Evolutionary conservation across 2,888 invertebrate species (phyloP).

Genomic region (Steinernema carpocapsae): DNA sequence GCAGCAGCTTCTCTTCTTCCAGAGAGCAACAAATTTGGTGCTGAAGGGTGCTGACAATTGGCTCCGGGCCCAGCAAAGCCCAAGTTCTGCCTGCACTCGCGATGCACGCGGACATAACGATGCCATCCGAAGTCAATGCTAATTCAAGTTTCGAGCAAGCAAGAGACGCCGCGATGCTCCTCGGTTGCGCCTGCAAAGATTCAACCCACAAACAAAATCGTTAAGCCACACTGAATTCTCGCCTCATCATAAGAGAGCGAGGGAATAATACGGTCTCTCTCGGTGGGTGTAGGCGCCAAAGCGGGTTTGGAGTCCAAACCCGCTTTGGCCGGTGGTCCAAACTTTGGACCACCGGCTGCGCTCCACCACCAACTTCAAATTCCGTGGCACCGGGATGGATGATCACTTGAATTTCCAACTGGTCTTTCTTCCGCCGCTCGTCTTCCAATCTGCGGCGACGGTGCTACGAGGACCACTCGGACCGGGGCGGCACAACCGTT

Average conservation of each 20-base stretch:
- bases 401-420: slow-evolving; percentile 6
- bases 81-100: slow-evolving; percentile 24
- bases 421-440: not conserved
- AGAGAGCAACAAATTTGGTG: slow-evolving; percentile 33
- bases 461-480: not conserved
- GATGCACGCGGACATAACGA: slow-evolving; percentile 33
- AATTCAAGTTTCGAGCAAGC: slow-evolving; percentile 35
- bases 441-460: not conserved
- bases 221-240: slow-evolving; percentile 23
- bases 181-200: slow-evolving; percentile 24
- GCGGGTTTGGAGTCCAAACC: no score
- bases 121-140: slow-evolving; percentile 32
- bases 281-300: not conserved
- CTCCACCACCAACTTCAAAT: no score
- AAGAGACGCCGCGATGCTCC: slow-evolving; percentile 16
- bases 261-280: not conserved
- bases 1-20: no score
- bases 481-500: slow-evolving; percentile 11
- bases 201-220: slow-evolving; percentile 30
- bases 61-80: not conserved
- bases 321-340: no score
- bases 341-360: no score
- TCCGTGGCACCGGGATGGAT: not conserved
- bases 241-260: not conserved
- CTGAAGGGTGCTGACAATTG: slow-evolving; percentile 32